Evolutionary conservation across 2,888 invertebrate species (phyloP), one percentile per base, ranked within the genome.

Genomic region (Rhorus exstirpatorius): DNA sequence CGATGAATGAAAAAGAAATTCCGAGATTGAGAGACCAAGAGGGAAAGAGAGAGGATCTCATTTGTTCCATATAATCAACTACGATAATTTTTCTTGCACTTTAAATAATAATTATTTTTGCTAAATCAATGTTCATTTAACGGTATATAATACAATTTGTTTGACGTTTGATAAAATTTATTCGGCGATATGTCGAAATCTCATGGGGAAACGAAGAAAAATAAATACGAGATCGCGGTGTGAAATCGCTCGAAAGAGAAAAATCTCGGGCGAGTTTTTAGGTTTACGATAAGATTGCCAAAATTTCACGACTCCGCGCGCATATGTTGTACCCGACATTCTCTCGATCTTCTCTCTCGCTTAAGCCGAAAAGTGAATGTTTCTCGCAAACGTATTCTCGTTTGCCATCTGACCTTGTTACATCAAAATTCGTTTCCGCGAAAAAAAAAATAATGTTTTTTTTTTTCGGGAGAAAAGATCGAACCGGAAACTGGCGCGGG

Each of bases 211-310:
- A 68, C 44, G 63, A 61, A 31, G 7, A 31, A 58, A n/a, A 38
- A 70, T 58, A 55, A 70, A 55, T 63, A 51, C 44, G 65, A 65
- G 65, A 44, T 10, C 17, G 67, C n/a, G n/a, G n/a, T n/a, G 81
- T 68, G 81, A 81, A 78, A 81, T 81, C 81, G 78, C 17, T 74
- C 14, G 53, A 26, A 68, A 76, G 14, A 72, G 10, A 31, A 67
- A 72, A 21, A 68, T 35, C 21, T 51, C 51, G 35, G 63, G 6
- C 72, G 10, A 8, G 31, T 8, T 53, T 81, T 81, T 78, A 74
- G 78, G 70, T n/a, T n/a, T 82, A 82, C 78, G 74, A 49, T 6
- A n/a, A 21, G 60, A 55, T 21, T 67, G 55, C 58, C n/a, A 46
- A 67, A 67, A 76, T 76, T 76, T 76, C 35, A 46, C 67, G 55